phyloP scores from a whole-genome alignment of 2,113 vertebrate species.

The Campylomormyrus tamandua region DNA sequence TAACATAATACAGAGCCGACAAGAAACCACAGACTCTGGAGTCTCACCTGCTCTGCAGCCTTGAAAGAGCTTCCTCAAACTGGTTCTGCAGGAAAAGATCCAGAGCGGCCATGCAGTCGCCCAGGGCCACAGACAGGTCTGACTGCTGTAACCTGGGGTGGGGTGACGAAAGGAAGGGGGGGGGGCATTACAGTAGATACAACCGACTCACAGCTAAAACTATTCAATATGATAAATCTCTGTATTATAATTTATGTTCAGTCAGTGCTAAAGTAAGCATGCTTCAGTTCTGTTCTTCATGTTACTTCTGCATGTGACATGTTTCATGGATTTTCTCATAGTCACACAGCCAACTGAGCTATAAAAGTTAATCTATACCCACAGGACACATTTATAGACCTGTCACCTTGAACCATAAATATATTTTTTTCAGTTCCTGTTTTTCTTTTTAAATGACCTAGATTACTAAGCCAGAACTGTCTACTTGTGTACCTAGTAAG shows the following conservation, averaged over 20 bases:
- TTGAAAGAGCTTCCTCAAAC: conserved; percentile 81
- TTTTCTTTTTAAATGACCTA: background rate
- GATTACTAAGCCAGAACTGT: background rate
- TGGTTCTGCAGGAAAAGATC: conserved; percentile 91
- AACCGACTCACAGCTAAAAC: background rate
- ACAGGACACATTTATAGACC: background rate
- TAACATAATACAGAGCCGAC: background rate
- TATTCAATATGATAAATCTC: background rate
- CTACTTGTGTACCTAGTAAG: background rate
- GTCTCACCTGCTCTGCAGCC: conserved; percentile 76
- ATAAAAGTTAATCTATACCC: background rate
- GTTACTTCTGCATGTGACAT: background rate
- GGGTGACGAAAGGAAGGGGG: background rate
- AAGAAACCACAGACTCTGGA: background rate
- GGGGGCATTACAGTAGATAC: background rate
- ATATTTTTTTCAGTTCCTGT: background rate
- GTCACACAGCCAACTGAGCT: background rate
- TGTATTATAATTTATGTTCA: background rate
- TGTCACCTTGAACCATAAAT: background rate
- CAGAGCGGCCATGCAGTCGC: conserved; percentile 85
- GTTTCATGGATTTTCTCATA: background rate
- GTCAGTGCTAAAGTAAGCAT: background rate
- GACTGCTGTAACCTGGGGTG: conserved; percentile 12
- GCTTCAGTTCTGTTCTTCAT: background rate
- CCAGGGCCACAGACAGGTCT: conserved; percentile 75